phyloP scores from a whole-genome alignment of 2,888 invertebrate species.

The Drosophila quinaria region DNA sequence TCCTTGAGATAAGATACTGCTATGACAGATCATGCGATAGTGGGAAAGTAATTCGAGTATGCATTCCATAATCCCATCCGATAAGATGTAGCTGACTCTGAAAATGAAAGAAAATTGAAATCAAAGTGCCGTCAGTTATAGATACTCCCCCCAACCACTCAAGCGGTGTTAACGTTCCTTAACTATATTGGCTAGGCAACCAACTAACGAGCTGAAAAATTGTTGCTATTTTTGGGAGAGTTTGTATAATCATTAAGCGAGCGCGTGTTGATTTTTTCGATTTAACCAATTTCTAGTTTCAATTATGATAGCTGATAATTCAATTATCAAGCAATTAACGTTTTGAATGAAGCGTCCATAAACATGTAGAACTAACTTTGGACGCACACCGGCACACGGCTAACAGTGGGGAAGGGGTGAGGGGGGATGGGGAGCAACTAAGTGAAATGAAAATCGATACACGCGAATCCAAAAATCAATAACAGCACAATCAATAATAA shows the following conservation, averaged over 20 bases:
- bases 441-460: slow-evolving; percentile 49
- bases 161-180: not conserved
- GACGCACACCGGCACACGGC: slow-evolving; percentile 11
- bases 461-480: slow-evolving; percentile 47
- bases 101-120: slow-evolving; percentile 17
- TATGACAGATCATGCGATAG: slow-evolving; percentile 1
- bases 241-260: slow-evolving; percentile 44
- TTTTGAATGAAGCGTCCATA: slow-evolving; percentile 59
- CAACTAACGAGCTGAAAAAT: slow-evolving; percentile 7
- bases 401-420: not conserved
- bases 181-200: slow-evolving; percentile 46
- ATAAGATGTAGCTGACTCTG: slow-evolving; percentile 1
- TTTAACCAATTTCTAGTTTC: slow-evolving; percentile 39
- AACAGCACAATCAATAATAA: slow-evolving; percentile 64
- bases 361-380: slow-evolving; percentile 32
- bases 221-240: slow-evolving; percentile 26
- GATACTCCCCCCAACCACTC: slow-evolving; percentile 5
- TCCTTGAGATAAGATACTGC: slow-evolving; percentile 12
- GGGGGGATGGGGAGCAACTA: not conserved
- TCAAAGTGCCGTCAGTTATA: slow-evolving; percentile 55
- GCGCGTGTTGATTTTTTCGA: slow-evolving; percentile 61
- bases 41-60: not conserved
- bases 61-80: not conserved
- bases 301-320: slow-evolving; percentile 75
- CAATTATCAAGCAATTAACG: slow-evolving; percentile 75